Evolutionary conservation across 2,113 vertebrate genomes (phyloP), one percentile per base, ranked within the genome.

Genomic region (Labrus mixtus): DNA sequence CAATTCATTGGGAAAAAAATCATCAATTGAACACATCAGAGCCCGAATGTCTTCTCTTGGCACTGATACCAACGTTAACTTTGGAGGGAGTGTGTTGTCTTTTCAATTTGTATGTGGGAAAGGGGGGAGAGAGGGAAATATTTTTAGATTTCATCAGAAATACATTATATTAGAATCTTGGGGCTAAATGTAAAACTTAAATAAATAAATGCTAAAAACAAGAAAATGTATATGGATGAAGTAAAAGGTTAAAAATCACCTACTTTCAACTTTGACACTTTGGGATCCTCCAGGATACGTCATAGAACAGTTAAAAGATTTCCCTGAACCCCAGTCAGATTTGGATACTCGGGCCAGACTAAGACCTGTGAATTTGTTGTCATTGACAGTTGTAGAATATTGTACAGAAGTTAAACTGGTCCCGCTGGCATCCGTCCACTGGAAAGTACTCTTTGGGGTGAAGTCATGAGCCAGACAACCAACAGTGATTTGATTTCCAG

Each of bases 401-500:
- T 73, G 22, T 4, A 0, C 6, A 62, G 63, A 16, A 0, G 8
- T 8, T 48, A 37, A 3, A 15, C 15, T 45, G 13, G 1, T 13
- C 15, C 59, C 54, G 4, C 33, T 56, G 41, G 0, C 15, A 37
- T 51, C 6, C 1, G 53, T 74, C 83, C 83, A 86, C 50, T 48
- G 1, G 19, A 79, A 82, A 39, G 48, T 39, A 60, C 19, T 39
- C 0, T 60, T 20, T 45, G 76, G 84, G 48, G 1, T 51, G 58
- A 73, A 79, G 55, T 73, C 16, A 0, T 2, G 6, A 45, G 79
- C 79, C 20, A 79, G 55, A 60, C 84, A 86, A 11, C 80, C 76
- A 5, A 86, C 9, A 22, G 55, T 73, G n/a, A 80, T 7, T 12
- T 0, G 4, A 51, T 29, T 0, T 23, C 1, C n/a, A 22, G 16